phyloP scores from a whole-genome alignment of 2,113 vertebrate genomes.

The Tetrax tetrax region DNA sequence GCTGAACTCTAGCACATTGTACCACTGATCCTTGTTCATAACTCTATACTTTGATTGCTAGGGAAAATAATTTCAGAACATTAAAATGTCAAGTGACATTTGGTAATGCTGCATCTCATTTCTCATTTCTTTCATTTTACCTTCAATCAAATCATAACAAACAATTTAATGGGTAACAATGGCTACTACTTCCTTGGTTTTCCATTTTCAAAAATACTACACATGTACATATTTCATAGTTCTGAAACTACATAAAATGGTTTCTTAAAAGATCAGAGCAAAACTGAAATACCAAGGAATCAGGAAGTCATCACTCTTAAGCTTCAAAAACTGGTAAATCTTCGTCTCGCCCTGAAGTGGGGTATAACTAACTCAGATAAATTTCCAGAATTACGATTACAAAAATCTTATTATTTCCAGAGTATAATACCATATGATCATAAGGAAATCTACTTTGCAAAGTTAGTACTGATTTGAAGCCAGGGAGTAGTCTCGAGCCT shows the following conservation, averaged over 20 bases:
- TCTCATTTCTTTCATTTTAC: neutral
- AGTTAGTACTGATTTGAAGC: neutral
- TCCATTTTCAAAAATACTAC: neutral
- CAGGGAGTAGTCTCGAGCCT: neutral
- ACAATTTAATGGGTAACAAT: neutral
- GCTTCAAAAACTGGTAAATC: neutral
- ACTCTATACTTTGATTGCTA: constrained; percentile 97
- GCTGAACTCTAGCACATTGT: constrained; percentile 97
- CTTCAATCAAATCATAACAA: neutral
- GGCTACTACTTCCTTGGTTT: neutral
- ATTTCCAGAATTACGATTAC: neutral
- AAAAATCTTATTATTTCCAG: neutral
- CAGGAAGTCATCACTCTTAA: neutral
- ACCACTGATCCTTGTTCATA: constrained; percentile 99
- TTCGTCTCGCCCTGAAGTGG: neutral
- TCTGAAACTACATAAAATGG: neutral
- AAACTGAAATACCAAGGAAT: neutral
- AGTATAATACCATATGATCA: neutral
- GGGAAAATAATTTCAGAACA: constrained; percentile 47
- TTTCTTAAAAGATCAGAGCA: neutral
- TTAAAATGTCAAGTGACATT: neutral
- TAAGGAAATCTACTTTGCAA: neutral
- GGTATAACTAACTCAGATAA: neutral
- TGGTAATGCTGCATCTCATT: neutral
- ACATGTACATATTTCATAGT: neutral